Conservation (phyloP, 92 coral and sea anemone species). For the Palythoa grandis region DNA sequence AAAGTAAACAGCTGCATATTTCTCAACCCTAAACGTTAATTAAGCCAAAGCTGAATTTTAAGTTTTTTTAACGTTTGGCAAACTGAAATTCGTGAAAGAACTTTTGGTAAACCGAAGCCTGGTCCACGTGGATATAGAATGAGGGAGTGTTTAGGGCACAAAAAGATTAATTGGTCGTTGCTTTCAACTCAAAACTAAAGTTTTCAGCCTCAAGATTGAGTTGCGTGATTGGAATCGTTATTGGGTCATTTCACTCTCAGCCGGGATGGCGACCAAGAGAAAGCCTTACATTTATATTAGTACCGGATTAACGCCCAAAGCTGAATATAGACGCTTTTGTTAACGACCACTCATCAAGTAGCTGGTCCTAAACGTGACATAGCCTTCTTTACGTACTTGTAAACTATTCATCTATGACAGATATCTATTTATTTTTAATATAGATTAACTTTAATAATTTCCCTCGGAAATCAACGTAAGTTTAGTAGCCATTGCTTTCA, state of each 20-base stretch:
- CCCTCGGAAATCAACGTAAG: neutral
- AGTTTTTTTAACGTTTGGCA: too few relatives aligned
- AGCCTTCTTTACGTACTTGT: neutral
- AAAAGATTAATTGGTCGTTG: too few relatives aligned
- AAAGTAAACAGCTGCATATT: neutral
- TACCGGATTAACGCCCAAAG: neutral
- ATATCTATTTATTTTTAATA: neutral
- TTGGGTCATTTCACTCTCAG: neutral
- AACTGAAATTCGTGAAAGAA: neutral
- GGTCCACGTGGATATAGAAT: too few relatives aligned
- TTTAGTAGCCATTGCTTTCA: neutral
- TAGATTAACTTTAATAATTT: neutral
- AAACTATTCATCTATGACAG: neutral
- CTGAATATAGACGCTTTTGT: neutral
- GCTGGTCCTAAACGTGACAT: conserved; percentile 23
- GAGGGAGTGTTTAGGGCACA: too few relatives aligned
- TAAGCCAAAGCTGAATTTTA: neutral
- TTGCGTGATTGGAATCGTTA: neutral
- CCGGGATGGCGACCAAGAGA: conserved; percentile 14
- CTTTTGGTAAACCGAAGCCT: too few relatives aligned
- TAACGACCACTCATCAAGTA: conserved; percentile 11
- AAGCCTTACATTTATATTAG: neutral
- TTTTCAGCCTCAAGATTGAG: neutral
- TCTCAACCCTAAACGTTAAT: conserved; percentile 2
- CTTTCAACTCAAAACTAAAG: too few relatives aligned